A percentile compares a stretch with the other conserved stretches of the same genome.
phyloP scores from a whole-genome alignment of 2,113 vertebrate species.

The Rhynchopsitta pachyrhyncha region DNA sequence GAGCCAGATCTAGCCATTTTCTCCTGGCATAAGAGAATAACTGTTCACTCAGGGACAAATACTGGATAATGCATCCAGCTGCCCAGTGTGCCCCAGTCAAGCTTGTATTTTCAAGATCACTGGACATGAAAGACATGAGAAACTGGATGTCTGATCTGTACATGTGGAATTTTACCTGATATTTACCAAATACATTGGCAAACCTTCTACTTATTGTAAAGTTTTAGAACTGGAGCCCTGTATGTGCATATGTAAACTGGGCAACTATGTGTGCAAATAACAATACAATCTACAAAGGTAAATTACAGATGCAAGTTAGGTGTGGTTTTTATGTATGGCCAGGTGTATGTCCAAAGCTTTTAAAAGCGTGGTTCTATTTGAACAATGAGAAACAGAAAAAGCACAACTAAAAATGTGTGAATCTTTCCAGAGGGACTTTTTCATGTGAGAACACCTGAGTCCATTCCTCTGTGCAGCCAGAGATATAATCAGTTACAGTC shows the following conservation, averaged over 20 bases:
- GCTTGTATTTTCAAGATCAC: constrained; percentile 19
- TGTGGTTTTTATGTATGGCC: not conserved
- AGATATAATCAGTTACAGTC: not conserved
- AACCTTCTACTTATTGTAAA: not conserved
- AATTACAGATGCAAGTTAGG: not conserved
- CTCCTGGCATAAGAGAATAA: not conserved
- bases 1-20: not conserved
- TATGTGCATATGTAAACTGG: not conserved
- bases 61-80: not conserved
- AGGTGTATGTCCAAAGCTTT: not conserved
- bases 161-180: not conserved
- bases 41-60: not conserved
- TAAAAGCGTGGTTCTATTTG: not conserved
- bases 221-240: not conserved
- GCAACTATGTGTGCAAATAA: not conserved
- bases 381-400: not conserved
- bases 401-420: not conserved
- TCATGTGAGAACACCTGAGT: not conserved
- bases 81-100: not conserved
- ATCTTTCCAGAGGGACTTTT: not conserved
- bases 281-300: not conserved
- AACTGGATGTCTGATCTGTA: not conserved
- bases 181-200: not conserved
- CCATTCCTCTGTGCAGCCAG: not conserved
- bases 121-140: not conserved